Evolutionary conservation across 2,797 vertebrate genomes (phyloP).

Genomic region (Phyllotis vaccarum): DNA sequence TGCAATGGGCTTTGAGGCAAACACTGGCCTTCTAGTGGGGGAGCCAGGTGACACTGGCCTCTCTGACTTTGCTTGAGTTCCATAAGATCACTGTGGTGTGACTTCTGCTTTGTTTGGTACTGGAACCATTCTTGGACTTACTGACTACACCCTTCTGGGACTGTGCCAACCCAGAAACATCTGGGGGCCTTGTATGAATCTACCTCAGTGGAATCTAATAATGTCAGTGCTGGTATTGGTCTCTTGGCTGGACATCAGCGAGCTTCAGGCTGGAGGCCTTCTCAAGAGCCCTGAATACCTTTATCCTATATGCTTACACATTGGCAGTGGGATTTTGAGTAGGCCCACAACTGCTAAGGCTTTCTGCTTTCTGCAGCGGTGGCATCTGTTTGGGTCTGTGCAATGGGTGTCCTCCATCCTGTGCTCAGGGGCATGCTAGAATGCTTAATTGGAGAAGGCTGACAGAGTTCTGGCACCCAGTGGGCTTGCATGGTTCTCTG

Average conservation of each 20-base stretch:
- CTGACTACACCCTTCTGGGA: not conserved
- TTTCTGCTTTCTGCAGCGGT: not conserved
- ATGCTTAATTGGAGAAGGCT: not conserved
- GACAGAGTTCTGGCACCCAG: not conserved
- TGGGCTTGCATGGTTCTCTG: not conserved
- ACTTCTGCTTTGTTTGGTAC: not conserved
- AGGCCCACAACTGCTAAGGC: not conserved
- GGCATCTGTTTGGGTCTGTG: not conserved
- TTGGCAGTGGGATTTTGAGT: not conserved
- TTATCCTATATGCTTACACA: fast-evolving
- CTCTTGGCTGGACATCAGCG: not conserved
- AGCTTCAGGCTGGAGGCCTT: not conserved
- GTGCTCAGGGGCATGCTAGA: not conserved
- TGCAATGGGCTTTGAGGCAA: not conserved
- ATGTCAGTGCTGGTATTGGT: not conserved
- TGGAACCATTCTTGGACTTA: not conserved
- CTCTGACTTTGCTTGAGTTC: not conserved
- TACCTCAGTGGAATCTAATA: not conserved
- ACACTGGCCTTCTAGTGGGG: not conserved
- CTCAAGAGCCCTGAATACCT: not conserved
- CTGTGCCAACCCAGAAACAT: not conserved
- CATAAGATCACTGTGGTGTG: too few relatives aligned
- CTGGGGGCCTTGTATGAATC: fast-evolving
- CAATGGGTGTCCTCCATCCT: not conserved
- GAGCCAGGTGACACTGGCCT: not conserved